Conservation (phyloP, 2,888 invertebrate genomes). For the Chirona hameri region DNA sequence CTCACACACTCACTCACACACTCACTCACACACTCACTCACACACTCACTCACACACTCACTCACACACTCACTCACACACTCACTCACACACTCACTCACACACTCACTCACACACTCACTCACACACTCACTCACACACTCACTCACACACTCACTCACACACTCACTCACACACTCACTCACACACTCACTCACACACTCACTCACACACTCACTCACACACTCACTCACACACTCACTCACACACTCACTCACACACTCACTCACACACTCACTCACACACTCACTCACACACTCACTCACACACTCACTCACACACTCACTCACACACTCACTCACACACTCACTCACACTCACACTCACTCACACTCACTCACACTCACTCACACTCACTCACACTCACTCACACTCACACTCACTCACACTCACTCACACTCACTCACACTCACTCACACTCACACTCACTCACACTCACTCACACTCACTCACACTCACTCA, state of each 20-base stretch:
- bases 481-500: neutral
- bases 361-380: constrained; percentile 42
- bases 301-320: neutral
- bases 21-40: neutral
- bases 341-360: neutral
- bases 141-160: neutral
- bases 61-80: neutral
- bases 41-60: neutral
- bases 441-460: neutral
- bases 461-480: neutral
- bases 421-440: neutral
- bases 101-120: neutral
- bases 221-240: neutral
- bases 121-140: neutral
- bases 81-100: neutral
- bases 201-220: neutral
- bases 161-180: neutral
- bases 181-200: neutral
- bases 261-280: neutral
- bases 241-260: neutral
- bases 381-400: neutral
- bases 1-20: neutral
- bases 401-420: neutral
- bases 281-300: neutral
- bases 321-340: neutral